Evolutionary conservation across 2,888 invertebrate genomes (phyloP).

Genomic region (Hypena proboscidalis): DNA sequence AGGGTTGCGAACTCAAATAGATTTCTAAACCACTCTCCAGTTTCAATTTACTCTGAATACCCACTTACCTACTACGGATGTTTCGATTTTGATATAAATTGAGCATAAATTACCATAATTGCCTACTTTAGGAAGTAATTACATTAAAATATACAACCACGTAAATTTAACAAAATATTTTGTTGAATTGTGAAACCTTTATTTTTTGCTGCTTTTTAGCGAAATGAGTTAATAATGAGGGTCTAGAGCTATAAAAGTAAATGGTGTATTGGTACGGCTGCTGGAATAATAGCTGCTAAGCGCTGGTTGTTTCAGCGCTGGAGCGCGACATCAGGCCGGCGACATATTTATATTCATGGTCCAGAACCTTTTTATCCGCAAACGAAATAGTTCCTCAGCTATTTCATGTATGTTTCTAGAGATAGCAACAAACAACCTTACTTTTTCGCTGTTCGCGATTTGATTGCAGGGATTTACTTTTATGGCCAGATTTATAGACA

Average conservation of each 20-base stretch:
- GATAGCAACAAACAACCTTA: constrained; percentile 80
- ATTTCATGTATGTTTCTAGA: constrained; percentile 72
- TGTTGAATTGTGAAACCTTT: constrained; percentile 24
- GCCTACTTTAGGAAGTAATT: constrained; percentile 25
- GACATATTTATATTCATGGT: constrained; percentile 77
- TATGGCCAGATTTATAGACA: constrained; percentile 82
- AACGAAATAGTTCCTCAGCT: constrained; percentile 70
- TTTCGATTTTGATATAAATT: constrained; percentile 33
- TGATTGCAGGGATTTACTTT: constrained; percentile 83
- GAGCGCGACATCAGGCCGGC: constrained; percentile 54
- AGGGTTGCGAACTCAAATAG: constrained; percentile 49
- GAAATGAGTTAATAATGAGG: constrained; percentile 29
- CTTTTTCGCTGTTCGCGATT: constrained; percentile 78
- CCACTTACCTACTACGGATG: constrained; percentile 19
- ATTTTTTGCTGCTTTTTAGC: constrained; percentile 19
- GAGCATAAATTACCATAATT: constrained; percentile 24
- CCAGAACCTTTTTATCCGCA: constrained; percentile 71
- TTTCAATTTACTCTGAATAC: constrained; percentile 29
- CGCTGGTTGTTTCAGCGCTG: constrained; percentile 47
- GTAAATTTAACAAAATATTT: constrained; percentile 21
- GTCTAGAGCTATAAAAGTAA: constrained; percentile 21
- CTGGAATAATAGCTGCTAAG: constrained; percentile 30
- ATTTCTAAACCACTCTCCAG: constrained; percentile 19
- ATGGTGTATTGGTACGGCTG: constrained; percentile 19
- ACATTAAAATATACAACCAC: constrained; percentile 25